These are phyloP conservation scores for Ctenodactylus gundi DNA, from an alignment of 2,113 vertebrate species.

Conservation along the genomic window DNA sequence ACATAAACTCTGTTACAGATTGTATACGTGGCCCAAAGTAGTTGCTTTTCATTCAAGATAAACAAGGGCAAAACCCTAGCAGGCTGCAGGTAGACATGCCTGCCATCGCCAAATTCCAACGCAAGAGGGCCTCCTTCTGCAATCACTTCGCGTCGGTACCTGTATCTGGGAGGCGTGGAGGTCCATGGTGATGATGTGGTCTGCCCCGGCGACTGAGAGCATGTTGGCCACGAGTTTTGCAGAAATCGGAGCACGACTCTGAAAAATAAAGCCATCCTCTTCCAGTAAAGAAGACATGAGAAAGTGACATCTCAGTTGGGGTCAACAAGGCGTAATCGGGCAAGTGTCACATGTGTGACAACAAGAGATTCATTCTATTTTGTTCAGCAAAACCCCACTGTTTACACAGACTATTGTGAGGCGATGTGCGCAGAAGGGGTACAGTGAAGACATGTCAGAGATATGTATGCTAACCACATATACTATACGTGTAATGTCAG, in stretches of 20 bases:
- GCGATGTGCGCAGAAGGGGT: neutral
- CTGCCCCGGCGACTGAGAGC: slow-evolving; percentile 95
- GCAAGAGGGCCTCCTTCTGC: neutral
- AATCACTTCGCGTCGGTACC: slow-evolving; percentile 80
- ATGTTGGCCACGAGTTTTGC: slow-evolving; percentile 98
- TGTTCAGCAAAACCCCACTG: neutral
- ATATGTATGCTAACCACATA: neutral
- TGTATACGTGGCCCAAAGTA: too few species aligned
- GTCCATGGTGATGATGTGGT: slow-evolving; percentile 99
- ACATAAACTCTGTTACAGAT: too few species aligned
- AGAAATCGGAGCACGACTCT: slow-evolving; percentile 97
- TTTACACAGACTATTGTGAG: neutral
- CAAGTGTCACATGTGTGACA: neutral
- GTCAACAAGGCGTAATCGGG: neutral
- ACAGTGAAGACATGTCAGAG: neutral
- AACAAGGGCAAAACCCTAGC: too few species aligned
- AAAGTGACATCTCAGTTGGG: neutral
- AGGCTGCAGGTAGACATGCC: too few species aligned
- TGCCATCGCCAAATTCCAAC: neutral
- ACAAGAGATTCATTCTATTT: neutral
- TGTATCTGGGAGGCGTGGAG: slow-evolving; percentile 98
- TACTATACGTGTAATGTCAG: neutral
- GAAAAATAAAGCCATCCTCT: slow-evolving; percentile 65
- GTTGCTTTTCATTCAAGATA: too few species aligned
- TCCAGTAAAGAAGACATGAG: neutral